Percentiles rank a stretch among this genome's conserved stretches.
phyloP scores from a whole-genome alignment of 2,888 invertebrate genomes.

The Choristoneura rosaceana region DNA sequence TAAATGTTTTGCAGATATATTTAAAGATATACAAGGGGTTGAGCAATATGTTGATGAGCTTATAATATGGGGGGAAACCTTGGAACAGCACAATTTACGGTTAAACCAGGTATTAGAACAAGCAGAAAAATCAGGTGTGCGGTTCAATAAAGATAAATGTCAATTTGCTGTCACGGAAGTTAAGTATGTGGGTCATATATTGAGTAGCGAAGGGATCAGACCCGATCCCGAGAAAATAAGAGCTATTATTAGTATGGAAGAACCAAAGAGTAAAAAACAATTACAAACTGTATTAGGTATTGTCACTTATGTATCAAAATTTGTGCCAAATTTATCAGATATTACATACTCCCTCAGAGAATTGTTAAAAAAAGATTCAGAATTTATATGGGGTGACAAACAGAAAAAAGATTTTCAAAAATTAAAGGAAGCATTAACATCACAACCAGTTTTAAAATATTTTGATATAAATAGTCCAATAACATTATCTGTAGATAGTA shows the following conservation, averaged over 20 bases:
- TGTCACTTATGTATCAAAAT: constrained; percentile 42
- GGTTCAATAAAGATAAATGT: constrained; percentile 41
- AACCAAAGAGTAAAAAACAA: constrained; percentile 37
- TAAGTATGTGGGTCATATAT: constrained; percentile 39
- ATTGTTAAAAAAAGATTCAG: constrained; percentile 36
- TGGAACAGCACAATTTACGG: constrained; percentile 22
- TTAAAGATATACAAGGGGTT: constrained; percentile 29
- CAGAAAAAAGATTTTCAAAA: constrained; percentile 33
- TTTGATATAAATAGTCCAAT: constrained; percentile 28
- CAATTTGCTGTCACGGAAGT: constrained; percentile 32
- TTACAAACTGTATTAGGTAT: constrained; percentile 41
- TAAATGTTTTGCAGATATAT: constrained; percentile 33
- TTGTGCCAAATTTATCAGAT: constrained; percentile 40
- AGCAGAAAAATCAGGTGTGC: constrained; percentile 19
- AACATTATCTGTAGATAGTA: constrained; percentile 33
- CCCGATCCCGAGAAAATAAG: constrained; percentile 37
- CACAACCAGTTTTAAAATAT: constrained; percentile 35
- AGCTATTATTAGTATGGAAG: constrained; percentile 32
- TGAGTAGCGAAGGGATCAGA: constrained; percentile 16
- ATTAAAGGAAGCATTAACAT: too few species aligned
- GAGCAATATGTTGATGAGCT: constrained; percentile 36
- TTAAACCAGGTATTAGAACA: constrained; percentile 24
- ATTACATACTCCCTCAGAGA: constrained; percentile 33
- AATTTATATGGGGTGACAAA: constrained; percentile 35
- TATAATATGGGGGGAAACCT: constrained; percentile 31